These are phyloP conservation scores for Ennomos quercinarius DNA, from an alignment of 2,888 invertebrate genomes.

Conservation along the genomic window DNA sequence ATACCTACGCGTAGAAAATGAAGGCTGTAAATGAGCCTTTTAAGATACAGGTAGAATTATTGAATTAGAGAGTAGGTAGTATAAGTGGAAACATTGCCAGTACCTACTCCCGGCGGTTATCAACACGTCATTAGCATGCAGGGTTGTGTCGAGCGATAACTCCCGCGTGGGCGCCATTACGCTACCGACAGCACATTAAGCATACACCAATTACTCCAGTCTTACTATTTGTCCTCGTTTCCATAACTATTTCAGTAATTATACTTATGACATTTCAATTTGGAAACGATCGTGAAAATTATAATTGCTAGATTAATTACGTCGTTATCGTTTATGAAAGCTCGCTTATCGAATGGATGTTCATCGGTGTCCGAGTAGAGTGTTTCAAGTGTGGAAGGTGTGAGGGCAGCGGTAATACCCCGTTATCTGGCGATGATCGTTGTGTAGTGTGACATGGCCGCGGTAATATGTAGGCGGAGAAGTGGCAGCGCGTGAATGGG, in stretches of 20 bases:
- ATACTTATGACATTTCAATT: slow-evolving; percentile 3
- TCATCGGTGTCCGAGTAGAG: slow-evolving; percentile 63
- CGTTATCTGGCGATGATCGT: slow-evolving; percentile 78
- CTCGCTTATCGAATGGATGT: slow-evolving; percentile 50
- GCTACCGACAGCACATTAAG: slow-evolving; percentile 37
- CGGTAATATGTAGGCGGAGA: slow-evolving; percentile 75
- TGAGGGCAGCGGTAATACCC: slow-evolving; percentile 66
- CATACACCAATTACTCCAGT: slow-evolving; percentile 39
- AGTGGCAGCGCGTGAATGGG: slow-evolving; percentile 77
- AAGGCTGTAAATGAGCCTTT: slow-evolving; percentile 3
- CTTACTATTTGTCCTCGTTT: slow-evolving; percentile 26
- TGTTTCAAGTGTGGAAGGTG: slow-evolving; percentile 65
- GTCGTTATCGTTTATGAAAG: slow-evolving; percentile 29
- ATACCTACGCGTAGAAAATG: background rate
- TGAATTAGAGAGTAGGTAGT: slow-evolving; percentile 29
- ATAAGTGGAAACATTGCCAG: slow-evolving; percentile 34
- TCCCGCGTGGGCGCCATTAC: slow-evolving; percentile 62
- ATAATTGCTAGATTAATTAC: slow-evolving; percentile 17
- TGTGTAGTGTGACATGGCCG: slow-evolving; percentile 61
- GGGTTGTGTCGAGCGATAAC: slow-evolving; percentile 68
- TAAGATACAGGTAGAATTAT: slow-evolving; percentile 17
- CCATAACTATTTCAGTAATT: slow-evolving; percentile 25
- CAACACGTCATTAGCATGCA: slow-evolving; percentile 75
- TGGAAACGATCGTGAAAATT: background rate
- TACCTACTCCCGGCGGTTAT: slow-evolving; percentile 44